Base-by-base conservation (phyloP, 2,888 invertebrate genomes). In the Agrotis puta region DNA sequence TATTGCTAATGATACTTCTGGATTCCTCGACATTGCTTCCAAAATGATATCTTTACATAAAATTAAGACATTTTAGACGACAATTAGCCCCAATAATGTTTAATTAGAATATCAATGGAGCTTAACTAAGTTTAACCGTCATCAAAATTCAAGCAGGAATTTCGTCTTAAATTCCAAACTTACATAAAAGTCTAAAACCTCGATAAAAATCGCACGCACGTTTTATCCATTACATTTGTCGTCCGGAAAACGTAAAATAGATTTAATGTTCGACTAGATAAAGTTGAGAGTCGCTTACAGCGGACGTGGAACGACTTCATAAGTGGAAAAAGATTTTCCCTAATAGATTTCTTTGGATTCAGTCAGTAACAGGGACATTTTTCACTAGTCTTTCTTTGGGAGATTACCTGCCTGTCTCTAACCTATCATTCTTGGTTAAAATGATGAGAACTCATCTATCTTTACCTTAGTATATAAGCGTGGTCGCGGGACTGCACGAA, bases 161-260 rank as follows among this genome's bases (percentile, higher is more conserved):
- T 22, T 45, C 16, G 20, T 18, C 18, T 48, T 69, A 45, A 50
- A 72, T 68, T 63, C 45, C 22, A 54, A 58, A 67, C 20, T 65
- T 59, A 56, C 47, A 67, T 67, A 58, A 61, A 79, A 72, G 48
- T 67, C 67, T 58, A 14, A 50, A 64, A 56, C 20, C 39, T 51
- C 58, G 14, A 78, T 82, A 73, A 77, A 82, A 82, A 63, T 56
- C 79, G 79, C 59, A 78, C 79, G 73, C 79, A 79, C 79, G 79
- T 65, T 66, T 68, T 27, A 7, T 50, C 71, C 51, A 48, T 73
- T 65, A 68, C 73, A 63, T 69, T 82, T 39, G 22, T 51, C 48
- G 33, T 63, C 14, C 14, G 24, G 47, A 47, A 65, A 69, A 68
- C 14, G 33, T 50, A 65, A 82, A 73, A 50, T 53, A 48, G 20